These are phyloP conservation scores for Drosophila vallismaia DNA, from an alignment of 2,888 invertebrate genomes.

Conservation along the genomic window DNA sequence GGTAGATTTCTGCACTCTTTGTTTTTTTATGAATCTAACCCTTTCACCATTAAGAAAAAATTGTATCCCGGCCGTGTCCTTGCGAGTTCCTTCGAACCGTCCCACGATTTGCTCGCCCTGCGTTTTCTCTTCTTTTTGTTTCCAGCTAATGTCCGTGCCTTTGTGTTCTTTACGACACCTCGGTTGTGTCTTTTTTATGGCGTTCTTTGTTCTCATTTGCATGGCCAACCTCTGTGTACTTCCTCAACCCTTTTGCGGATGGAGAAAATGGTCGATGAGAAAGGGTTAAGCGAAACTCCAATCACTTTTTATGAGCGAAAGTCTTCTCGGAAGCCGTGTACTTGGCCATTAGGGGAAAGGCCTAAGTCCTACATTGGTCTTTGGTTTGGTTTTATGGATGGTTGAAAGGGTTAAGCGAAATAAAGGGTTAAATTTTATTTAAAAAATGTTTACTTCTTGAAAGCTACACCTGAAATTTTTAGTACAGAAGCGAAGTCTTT, in stretches of 20 bases:
- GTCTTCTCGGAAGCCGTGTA: slow-evolving; percentile 51
- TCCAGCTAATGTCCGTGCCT: slow-evolving; percentile 64
- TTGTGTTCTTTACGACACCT: slow-evolving; percentile 69
- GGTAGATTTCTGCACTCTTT: slow-evolving; percentile 13
- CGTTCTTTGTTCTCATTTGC: slow-evolving; percentile 54
- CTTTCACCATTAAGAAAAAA: slow-evolving; percentile 74
- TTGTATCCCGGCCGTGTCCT: slow-evolving; percentile 49
- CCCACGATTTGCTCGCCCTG: slow-evolving; percentile 12
- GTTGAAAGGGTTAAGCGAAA: slow-evolving; percentile 12
- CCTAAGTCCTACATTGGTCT: slow-evolving; percentile 35
- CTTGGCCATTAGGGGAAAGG: slow-evolving; percentile 54
- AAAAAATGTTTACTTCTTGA: not conserved
- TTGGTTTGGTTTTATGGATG: slow-evolving; percentile 38
- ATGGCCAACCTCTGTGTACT: slow-evolving; percentile 40
- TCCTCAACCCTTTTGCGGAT: slow-evolving; percentile 66
- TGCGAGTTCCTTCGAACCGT: slow-evolving; percentile 50
- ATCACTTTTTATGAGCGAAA: slow-evolving; percentile 62
- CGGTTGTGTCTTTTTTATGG: slow-evolving; percentile 72
- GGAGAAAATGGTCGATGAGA: slow-evolving; percentile 49
- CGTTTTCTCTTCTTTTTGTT: slow-evolving; percentile 53
- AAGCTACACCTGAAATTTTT: not conserved
- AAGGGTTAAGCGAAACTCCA: slow-evolving; percentile 60
- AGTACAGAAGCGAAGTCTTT: no score
- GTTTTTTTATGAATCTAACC: slow-evolving; percentile 71
- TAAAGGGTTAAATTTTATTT: slow-evolving; percentile 23